Evolutionary conservation across 2,797 vertebrate genomes (phyloP).

Genomic region (Pseudotriccus pelzelni): DNA sequence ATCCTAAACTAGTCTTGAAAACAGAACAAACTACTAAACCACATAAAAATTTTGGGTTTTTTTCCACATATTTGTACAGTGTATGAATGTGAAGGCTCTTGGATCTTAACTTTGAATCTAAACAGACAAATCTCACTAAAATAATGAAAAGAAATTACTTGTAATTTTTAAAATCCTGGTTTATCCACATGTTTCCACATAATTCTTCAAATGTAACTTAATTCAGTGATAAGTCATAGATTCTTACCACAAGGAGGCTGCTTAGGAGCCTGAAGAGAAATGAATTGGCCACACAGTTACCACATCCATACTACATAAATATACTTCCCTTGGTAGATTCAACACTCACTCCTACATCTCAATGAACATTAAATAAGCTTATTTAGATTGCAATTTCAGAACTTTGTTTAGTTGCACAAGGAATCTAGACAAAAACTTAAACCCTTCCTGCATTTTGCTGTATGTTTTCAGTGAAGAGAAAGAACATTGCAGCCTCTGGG

Average conservation of each 20-base stretch:
- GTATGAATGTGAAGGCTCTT: neutral
- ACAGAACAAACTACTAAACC: neutral
- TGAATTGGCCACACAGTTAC: rapidly evolving
- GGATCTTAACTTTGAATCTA: neutral
- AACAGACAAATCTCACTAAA: neutral
- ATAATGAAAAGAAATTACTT: neutral
- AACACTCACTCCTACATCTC: neutral
- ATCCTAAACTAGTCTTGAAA: neutral
- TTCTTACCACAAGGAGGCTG: neutral
- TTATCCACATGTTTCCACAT: neutral
- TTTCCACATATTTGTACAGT: neutral
- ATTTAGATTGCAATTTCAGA: neutral
- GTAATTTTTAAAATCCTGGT: neutral
- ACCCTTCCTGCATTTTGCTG: neutral
- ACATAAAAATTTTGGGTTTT: rapidly evolving
- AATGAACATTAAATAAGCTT: neutral
- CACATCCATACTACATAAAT: neutral
- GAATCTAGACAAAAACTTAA: neutral
- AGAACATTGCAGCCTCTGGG: neutral
- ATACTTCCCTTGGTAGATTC: neutral
- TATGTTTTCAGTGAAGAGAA: neutral
- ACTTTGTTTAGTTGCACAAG: neutral
- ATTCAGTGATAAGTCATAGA: neutral
- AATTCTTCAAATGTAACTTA: conserved; percentile 11
- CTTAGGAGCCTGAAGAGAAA: neutral